Evolutionary conservation across 2,113 vertebrate species (phyloP).

Genomic region (Ptilorrhoa leucosticta): DNA sequence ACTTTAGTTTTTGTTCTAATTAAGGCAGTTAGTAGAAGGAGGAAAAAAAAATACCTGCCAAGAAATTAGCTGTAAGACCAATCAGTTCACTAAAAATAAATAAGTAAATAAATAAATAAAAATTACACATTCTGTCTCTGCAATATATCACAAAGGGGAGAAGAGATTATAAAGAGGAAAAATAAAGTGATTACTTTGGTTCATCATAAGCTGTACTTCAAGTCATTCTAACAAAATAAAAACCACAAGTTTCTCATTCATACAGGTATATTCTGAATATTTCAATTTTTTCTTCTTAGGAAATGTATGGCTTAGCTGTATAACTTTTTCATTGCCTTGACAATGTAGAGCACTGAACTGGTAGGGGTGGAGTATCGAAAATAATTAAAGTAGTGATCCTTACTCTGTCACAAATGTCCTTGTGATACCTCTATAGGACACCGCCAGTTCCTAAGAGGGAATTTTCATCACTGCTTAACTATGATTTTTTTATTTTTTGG

Average conservation of each 20-base stretch:
- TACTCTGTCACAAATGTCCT: background rate
- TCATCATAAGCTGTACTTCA: background rate
- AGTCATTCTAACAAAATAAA: background rate
- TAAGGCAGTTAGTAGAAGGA: background rate
- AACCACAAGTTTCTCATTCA: background rate
- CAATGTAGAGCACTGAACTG: background rate
- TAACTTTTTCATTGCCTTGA: background rate
- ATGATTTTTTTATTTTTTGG: background rate
- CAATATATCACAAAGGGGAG: background rate
- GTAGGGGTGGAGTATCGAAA: background rate
- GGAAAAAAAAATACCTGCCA: background rate
- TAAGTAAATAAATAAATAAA: background rate
- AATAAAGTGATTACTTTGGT: background rate
- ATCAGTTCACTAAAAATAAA: background rate
- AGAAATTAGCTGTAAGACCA: background rate
- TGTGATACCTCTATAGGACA: background rate
- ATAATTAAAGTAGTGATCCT: background rate
- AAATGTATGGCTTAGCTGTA: background rate
- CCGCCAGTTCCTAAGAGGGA: background rate
- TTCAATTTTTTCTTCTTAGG: background rate
- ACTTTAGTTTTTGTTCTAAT: slow-evolving; percentile 31
- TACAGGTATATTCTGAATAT: background rate
- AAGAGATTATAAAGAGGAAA: slow-evolving; percentile 5
- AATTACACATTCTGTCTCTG: background rate
- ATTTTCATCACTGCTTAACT: background rate